phyloP scores from a whole-genome alignment of 2,113 vertebrate genomes.

The Phoenicopterus ruber region DNA sequence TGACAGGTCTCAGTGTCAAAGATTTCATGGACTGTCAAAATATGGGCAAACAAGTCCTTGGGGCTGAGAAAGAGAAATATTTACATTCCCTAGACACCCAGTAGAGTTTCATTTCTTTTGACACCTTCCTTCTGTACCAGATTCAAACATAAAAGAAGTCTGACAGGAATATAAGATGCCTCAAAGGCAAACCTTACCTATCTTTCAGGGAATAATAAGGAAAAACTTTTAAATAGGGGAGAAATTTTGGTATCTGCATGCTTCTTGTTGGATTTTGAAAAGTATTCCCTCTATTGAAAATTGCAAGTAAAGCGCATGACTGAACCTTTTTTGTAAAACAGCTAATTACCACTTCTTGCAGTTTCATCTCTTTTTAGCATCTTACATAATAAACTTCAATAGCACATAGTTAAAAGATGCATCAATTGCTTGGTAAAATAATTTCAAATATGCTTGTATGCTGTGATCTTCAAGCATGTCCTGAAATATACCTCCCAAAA shows the following conservation, averaged over 20 bases:
- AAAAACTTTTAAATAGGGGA: background rate
- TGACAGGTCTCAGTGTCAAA: slow-evolving; percentile 91
- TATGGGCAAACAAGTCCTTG: slow-evolving; percentile 83
- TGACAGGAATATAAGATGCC: slow-evolving; percentile 84
- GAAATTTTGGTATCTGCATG: slow-evolving; percentile 7
- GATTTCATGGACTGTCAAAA: slow-evolving; percentile 86
- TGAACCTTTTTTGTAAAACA: background rate
- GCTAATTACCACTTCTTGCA: background rate
- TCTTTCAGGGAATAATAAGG: slow-evolving; percentile 56
- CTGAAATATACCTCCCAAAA: background rate
- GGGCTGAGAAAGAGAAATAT: slow-evolving; percentile 82
- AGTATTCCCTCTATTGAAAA: background rate
- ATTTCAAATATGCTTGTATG: background rate
- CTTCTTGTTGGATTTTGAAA: background rate
- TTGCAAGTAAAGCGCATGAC: background rate
- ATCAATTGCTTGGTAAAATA: background rate
- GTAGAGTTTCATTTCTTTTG: slow-evolving; percentile 85
- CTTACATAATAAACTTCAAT: background rate
- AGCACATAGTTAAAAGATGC: background rate
- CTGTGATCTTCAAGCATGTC: background rate
- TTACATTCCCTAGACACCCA: slow-evolving; percentile 83
- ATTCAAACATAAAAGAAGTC: slow-evolving; percentile 79
- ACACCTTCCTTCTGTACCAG: slow-evolving; percentile 84
- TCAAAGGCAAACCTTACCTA: slow-evolving; percentile 77
- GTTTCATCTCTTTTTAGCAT: background rate